A percentile compares a stretch with the other conserved stretches of the same genome.
Conservation (phyloP, 2,888 invertebrate species). For the Thymelicus lineola region DNA sequence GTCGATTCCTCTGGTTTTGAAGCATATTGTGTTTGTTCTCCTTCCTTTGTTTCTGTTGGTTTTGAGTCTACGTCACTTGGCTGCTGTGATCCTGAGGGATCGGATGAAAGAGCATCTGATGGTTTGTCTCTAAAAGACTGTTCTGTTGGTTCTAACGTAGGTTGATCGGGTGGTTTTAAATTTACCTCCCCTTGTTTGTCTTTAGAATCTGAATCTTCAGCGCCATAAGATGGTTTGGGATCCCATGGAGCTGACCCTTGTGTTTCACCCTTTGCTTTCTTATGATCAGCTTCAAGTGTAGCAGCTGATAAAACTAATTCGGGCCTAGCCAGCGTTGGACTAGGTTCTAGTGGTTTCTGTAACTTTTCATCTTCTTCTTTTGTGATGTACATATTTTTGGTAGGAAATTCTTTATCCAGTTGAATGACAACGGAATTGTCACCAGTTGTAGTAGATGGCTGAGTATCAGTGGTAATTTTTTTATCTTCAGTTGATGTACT, state of each 20-base stretch:
- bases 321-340: slow-evolving; percentile 50
- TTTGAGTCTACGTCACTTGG: slow-evolving; percentile 27
- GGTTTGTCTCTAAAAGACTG: slow-evolving; percentile 6
- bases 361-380: slow-evolving; percentile 65
- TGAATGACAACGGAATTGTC: slow-evolving; percentile 67
- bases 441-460: slow-evolving; percentile 61
- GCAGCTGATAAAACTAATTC: slow-evolving; percentile 75
- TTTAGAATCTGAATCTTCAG: slow-evolving; percentile 7
- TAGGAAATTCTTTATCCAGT: slow-evolving; percentile 67
- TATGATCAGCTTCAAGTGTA: slow-evolving; percentile 63
- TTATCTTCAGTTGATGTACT: slow-evolving; percentile 50
- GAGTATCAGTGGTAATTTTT: slow-evolving; percentile 53
- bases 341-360: slow-evolving; percentile 72
- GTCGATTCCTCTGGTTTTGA: slow-evolving; percentile 50
- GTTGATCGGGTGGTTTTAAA: slow-evolving; percentile 13
- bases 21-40: slow-evolving; percentile 51
- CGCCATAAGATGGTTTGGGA: slow-evolving; percentile 22
- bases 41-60: slow-evolving; percentile 38
- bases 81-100: background rate
- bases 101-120: background rate
- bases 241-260: slow-evolving; percentile 42
- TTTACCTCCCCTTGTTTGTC: background rate
- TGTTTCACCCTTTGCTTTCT: slow-evolving; percentile 46
- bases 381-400: slow-evolving; percentile 65
- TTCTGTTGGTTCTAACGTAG: slow-evolving; percentile 11